phyloP scores from a whole-genome alignment of 2,797 vertebrate species.

The Rhyacichthys aspro region DNA sequence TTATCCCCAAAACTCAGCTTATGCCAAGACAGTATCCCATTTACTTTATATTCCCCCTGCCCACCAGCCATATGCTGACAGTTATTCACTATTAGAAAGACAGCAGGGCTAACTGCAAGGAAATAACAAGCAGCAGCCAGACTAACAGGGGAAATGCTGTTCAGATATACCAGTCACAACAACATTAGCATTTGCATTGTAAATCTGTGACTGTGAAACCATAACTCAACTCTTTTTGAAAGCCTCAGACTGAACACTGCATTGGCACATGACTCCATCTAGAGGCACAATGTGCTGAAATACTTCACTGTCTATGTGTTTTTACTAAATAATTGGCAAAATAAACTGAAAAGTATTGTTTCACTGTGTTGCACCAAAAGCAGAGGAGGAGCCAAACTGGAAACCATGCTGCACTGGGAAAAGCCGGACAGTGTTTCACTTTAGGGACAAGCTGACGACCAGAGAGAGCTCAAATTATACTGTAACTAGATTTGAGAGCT shows the following conservation, averaged over 20 bases:
- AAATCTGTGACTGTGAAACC: not conserved
- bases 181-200: conserved; percentile 1
- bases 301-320: too few relatives aligned
- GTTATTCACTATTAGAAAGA: not conserved
- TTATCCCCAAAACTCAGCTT: too few relatives aligned
- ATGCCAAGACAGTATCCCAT: too few relatives aligned
- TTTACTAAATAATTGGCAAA: not conserved
- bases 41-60: too few relatives aligned
- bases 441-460: conserved; percentile 48
- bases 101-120: conserved; percentile 6
- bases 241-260: too few relatives aligned
- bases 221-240: not conserved
- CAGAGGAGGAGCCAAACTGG: conserved; percentile 36
- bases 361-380: conserved; percentile 8
- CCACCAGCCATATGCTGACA: too few relatives aligned
- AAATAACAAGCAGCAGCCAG: conserved; percentile 12
- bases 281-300: too few relatives aligned
- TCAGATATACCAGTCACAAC: conserved; percentile 8
- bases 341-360: not conserved
- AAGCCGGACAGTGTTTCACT: conserved; percentile 50
- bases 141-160: conserved; percentile 1
- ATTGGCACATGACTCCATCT: too few relatives aligned
- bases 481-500: conserved; percentile 66
- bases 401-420: conserved; percentile 33
- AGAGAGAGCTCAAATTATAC: conserved; percentile 44